Evolutionary conservation across 1,140 invertebrate genomes (phyloP), one percentile per base, ranked within the genome.

Genomic region (Ceratosolen fusciceps): DNA sequence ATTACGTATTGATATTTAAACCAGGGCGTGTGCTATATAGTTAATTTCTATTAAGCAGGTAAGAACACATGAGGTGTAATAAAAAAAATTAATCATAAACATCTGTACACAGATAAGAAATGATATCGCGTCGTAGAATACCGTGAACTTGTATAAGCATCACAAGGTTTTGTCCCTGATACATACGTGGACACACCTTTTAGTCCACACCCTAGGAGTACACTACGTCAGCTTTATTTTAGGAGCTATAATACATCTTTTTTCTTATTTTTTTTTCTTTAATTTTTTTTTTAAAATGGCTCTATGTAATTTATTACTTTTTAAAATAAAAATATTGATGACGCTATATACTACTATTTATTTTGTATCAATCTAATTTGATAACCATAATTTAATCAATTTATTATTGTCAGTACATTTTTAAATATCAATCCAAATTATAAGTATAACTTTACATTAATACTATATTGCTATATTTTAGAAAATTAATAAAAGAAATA

Each of bases 161-260:
- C 37, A 4, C n/a, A 2, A 68, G 0, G 10, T 37, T 26, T 9
- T 29, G 60, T 70, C 54, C 31, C 49, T 77, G 49, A 77, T 71
- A 10, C 43, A 14, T 52, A 31, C 10, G 29, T 26, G 5, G 60
- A 79, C 71, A 79, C 77, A 68, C 77, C 77, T 79, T 60, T 74
- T 16, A 71, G 70, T 74, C 76, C 77, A 79, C 77, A 79, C 56
- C 77, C 49, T 67, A 24, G 16, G 16, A 74, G 43, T 39, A 14
- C 5, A 21, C 43, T 74, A 74, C 16, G 49, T 74, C 31, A 79
- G 26, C 12, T 54, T 31, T 10, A 19, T 16, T 73, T 1, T 26
- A 0, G 43, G 2, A 19, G 19, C 29, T 49, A 60, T 72, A 14
- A 65, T 78, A 52, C 16, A 10, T 24, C 47, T 78, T 72, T 65